Evolutionary conservation across 2,797 vertebrate species (phyloP), one percentile per base, ranked within the genome.

Genomic region (Erpetoichthys calabaricus): DNA sequence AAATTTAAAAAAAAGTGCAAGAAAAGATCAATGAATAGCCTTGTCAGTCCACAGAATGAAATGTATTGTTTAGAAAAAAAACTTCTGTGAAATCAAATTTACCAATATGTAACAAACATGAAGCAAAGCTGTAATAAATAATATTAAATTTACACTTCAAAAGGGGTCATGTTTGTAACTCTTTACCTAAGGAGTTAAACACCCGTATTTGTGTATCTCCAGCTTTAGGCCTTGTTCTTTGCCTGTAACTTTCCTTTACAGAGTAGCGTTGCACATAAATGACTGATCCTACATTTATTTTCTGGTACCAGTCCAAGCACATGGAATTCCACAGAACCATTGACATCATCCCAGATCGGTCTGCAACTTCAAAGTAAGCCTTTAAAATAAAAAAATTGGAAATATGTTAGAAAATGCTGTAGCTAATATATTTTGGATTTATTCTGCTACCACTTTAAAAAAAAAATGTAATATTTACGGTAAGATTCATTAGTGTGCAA

Each of bases 331-430:
- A 97, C 60, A 98, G 76, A 64, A 97, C 91, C 53, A 92, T 75
- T 1, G 91, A 89, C 82, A 90, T 89, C 46, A 79, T 83, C 56
- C 91, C 92, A 43, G 87, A 94, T 73, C 82, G 80, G 78, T 97
- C 92, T 54, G 91, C 92, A 56, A 98, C 89, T 78, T 94, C 91
- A 70, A 94, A 88, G 70, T 91, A 94, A 2, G 86, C 87, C 93
- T 97, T 70, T 58, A 66, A 75, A 8, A 63, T 50, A 42, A 47
- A 47, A 10, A 3, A 10, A 47, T 1, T 25, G 25, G 25, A 25
- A 25, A 56, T 5, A 3, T 25, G 8, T 44, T 60, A 43, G 6
- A 6, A 1, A 3, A 10, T 62, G 59, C 53, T 42, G 4, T 25
- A 59, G 56, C 55, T 6, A 7, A 3, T 64, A 4, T 3, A 45